Base-by-base conservation (phyloP, 1,140 invertebrate species). In the Achatina immaculata region DNA sequence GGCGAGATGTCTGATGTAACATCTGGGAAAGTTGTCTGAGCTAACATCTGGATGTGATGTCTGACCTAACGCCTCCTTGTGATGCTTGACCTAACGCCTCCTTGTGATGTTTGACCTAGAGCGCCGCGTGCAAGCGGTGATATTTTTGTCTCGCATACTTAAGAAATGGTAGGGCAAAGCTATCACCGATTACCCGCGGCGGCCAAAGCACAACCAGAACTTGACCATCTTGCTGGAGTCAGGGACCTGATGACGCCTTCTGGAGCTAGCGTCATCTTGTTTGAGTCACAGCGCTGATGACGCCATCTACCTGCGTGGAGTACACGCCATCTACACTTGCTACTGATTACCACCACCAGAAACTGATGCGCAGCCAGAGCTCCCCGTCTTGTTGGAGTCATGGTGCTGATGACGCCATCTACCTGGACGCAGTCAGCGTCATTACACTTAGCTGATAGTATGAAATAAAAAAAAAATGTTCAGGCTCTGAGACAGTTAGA, bases 71-170 rank as follows among this genome's bases (percentile, higher is more conserved):
- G n/a, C n/a, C n/a, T n/a, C n/a, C n/a, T n/a, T n/a, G n/a, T n/a
- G n/a, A n/a, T n/a, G n/a, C n/a, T n/a, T n/a, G n/a, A n/a, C n/a
- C n/a, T n/a, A n/a, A n/a, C n/a, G n/a, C n/a, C n/a, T n/a, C n/a
- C n/a, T n/a, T n/a, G n/a, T n/a, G 55, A 11, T 14, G 36, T 21
- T 24, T 38, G 43, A 48, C 21, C 36, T 34, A 66, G 71, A 36
- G 81, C 65, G 43, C 81, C 73, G 80, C 79, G 78, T 75, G 74
- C 74, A 83, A 82, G 81, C 81, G 81, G 81, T 82, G 81, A 82
- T 82, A 82, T 77, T 82, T 82, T 82, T 82, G 81, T 82, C 81
- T 82, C 81, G 81, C 81, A 82, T 82, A 80, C 74, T 68, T 73
- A 73, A 69, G 43, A 40, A 69, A 65, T 80, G 62, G 81, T 82